A percentile compares a stretch with the other conserved stretches of the same genome.
Evolutionary conservation across 1,140 invertebrate species (phyloP).

Genomic region (Achatina immaculata): DNA sequence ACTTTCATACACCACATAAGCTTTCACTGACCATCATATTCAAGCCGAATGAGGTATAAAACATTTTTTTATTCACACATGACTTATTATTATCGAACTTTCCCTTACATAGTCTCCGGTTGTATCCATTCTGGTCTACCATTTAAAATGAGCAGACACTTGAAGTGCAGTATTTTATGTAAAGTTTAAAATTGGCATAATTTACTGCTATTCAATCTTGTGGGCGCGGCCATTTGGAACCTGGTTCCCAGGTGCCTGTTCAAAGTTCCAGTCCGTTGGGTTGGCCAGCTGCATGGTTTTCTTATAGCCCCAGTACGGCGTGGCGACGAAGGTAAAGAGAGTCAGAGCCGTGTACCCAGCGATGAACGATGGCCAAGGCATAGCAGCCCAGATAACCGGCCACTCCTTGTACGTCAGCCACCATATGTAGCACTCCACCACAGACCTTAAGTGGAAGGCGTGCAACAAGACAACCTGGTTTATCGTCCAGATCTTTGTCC

Average conservation of each 20-base stretch:
- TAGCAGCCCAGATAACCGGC: slow-evolving; percentile 51
- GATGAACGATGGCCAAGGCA: slow-evolving; percentile 55
- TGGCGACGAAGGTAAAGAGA: slow-evolving; percentile 60
- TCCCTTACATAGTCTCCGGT: too few relatives aligned
- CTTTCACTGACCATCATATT: too few relatives aligned
- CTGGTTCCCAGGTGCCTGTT: slow-evolving; percentile 23
- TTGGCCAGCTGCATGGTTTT: slow-evolving; percentile 64
- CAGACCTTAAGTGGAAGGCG: slow-evolving; percentile 63
- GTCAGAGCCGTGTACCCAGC: slow-evolving; percentile 54
- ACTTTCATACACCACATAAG: too few relatives aligned
- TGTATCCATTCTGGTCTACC: too few relatives aligned
- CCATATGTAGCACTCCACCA: slow-evolving; percentile 60
- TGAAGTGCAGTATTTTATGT: too few relatives aligned
- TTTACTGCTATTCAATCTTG: not conserved
- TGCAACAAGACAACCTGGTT: slow-evolving; percentile 65
- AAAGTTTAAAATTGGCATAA: too few relatives aligned
- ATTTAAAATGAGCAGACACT: too few relatives aligned
- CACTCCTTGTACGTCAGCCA: slow-evolving; percentile 58
- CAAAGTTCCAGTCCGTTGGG: slow-evolving; percentile 65
- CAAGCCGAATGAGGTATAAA: too few relatives aligned
- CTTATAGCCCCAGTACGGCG: slow-evolving; percentile 69
- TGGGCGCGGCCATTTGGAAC: not conserved
- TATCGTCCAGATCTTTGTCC: slow-evolving; percentile 59
- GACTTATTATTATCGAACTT: too few relatives aligned
- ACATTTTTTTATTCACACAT: too few relatives aligned